Percentiles rank a stretch among this genome's conserved stretches.
phyloP scores from a whole-genome alignment of 2,797 vertebrate genomes.

The Lacerta viridis region DNA sequence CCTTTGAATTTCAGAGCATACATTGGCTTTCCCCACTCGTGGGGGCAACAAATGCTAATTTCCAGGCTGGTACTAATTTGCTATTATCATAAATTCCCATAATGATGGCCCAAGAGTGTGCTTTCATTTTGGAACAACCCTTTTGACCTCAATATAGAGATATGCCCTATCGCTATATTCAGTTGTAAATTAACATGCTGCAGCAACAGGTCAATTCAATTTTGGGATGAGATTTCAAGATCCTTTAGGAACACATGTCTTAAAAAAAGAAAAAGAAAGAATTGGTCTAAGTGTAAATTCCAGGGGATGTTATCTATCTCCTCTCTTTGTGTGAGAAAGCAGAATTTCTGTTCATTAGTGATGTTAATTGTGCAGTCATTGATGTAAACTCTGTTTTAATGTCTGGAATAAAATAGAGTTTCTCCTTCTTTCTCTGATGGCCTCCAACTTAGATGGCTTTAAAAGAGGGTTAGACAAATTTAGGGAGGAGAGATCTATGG shows the following conservation, averaged over 20 bases:
- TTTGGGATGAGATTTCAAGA: neutral
- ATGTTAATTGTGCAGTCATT: conserved; percentile 48
- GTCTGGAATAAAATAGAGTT: conserved; percentile 50
- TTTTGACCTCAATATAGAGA: conserved; percentile 22
- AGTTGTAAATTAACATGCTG: conserved; percentile 12
- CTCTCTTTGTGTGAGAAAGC: conserved; percentile 31
- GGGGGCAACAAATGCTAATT: conserved; percentile 13
- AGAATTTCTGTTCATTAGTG: conserved; percentile 47
- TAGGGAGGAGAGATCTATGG: too few relatives aligned
- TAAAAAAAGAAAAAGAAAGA: neutral
- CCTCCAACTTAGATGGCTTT: too few relatives aligned
- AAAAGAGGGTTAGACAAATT: too few relatives aligned
- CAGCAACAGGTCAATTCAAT: conserved; percentile 17
- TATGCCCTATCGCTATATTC: neutral
- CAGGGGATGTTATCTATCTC: conserved; percentile 18
- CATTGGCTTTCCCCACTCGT: neutral
- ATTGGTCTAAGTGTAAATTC: neutral
- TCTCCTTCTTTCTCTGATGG: too few relatives aligned
- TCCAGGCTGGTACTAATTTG: conserved; percentile 23
- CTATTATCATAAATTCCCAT: conserved; percentile 16
- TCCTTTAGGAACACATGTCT: neutral
- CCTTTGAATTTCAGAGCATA: conserved; percentile 6
- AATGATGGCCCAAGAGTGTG: conserved; percentile 15
- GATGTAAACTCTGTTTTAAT: conserved; percentile 46
- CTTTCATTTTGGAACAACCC: conserved; percentile 26